Evolutionary conservation across 2,797 vertebrate species (phyloP).

Genomic region (Takifugu ocellatus): DNA sequence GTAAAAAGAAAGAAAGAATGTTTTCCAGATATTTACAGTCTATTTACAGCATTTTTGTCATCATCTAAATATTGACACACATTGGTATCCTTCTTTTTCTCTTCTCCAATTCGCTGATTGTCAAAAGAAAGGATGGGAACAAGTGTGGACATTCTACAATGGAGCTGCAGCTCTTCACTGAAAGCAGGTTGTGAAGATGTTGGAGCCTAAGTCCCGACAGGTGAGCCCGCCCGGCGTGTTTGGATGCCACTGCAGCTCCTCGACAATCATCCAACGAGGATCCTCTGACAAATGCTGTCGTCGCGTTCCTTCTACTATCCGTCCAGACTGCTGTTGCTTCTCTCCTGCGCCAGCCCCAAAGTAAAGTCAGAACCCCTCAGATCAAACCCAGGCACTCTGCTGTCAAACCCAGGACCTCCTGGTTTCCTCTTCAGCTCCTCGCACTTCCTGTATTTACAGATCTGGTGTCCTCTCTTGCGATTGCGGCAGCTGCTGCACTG

Average conservation of each 20-base stretch:
- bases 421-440: conserved; percentile 99
- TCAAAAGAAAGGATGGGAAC: conserved; percentile 75
- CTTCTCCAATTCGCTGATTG: conserved; percentile 69
- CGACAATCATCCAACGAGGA: conserved; percentile 62
- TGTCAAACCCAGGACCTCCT: conserved; percentile 76
- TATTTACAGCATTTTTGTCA: conserved; percentile 71
- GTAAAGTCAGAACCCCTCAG: conserved; percentile 74
- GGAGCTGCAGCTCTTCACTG: conserved; percentile 52
- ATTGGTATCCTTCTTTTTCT: conserved; percentile 67
- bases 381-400: conserved; percentile 71
- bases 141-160: conserved; percentile 67
- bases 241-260: conserved; percentile 50
- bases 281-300: conserved; percentile 55
- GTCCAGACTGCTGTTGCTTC: conserved; percentile 61
- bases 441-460: conserved; percentile 99
- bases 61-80: conserved; percentile 66
- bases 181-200: conserved; percentile 41
- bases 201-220: neutral
- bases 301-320: conserved; percentile 53
- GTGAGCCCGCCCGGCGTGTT: neutral
- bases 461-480: conserved; percentile 98
- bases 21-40: conserved; percentile 74
- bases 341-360: conserved; percentile 71
- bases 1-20: conserved; percentile 68
- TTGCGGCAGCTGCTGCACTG: conserved; percentile 99